phyloP scores from a whole-genome alignment of 92 coral and sea anemone species.

The Porites divaricata region DNA sequence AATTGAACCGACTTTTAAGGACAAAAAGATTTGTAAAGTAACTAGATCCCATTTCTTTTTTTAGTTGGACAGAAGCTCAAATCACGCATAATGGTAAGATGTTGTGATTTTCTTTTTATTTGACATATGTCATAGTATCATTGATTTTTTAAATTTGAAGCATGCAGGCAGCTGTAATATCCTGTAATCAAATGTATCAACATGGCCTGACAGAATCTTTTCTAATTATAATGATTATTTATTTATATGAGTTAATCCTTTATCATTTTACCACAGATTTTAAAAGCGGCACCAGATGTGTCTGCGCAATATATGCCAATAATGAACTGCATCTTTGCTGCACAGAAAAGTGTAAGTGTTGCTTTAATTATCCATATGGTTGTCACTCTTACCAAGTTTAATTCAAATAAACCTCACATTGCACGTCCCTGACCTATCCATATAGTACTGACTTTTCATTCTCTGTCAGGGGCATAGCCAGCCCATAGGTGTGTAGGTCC shows the following conservation, averaged over 20 bases:
- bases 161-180: too few relatives aligned
- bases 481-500: too few relatives aligned
- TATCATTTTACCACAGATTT: constrained; percentile 54
- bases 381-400: background rate
- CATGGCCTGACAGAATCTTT: background rate
- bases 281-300: constrained; percentile 92
- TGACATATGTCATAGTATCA: too few relatives aligned
- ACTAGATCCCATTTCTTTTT: background rate
- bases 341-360: constrained; percentile 93
- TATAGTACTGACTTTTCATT: too few relatives aligned
- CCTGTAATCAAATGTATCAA: too few relatives aligned
- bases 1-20: too few relatives aligned
- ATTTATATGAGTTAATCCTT: background rate
- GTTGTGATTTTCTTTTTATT: too few relatives aligned
- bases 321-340: constrained; percentile 98
- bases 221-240: background rate
- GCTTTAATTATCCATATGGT: background rate
- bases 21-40: background rate
- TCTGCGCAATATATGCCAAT: constrained; percentile 94
- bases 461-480: too few relatives aligned
- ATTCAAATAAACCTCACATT: too few relatives aligned
- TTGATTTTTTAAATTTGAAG: too few relatives aligned
- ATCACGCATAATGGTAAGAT: constrained; percentile 86
- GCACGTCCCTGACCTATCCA: too few relatives aligned
- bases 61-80: constrained; percentile 89